phyloP scores from a whole-genome alignment of 2,113 vertebrate species.

The Turdus rufiventris region DNA sequence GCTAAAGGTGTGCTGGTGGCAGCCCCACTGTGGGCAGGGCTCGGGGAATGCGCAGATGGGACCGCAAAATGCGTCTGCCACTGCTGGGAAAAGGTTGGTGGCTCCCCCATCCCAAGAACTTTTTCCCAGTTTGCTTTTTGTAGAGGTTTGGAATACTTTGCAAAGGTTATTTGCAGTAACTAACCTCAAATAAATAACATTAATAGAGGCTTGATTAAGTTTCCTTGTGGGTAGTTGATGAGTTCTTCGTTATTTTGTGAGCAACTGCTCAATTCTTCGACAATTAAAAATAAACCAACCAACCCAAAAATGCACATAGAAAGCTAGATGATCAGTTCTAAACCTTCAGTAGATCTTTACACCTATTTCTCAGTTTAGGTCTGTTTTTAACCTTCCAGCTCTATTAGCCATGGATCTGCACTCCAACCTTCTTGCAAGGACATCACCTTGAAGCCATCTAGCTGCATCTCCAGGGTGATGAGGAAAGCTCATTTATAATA shows the following conservation, averaged over 20 bases:
- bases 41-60: background rate
- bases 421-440: background rate
- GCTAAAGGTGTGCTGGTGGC: background rate
- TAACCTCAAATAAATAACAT: background rate
- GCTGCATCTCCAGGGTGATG: background rate
- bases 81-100: background rate
- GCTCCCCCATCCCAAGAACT: fast-evolving
- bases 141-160: background rate
- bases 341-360: background rate
- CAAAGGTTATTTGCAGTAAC: background rate
- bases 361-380: background rate
- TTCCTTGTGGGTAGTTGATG: background rate
- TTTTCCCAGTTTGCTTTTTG: background rate
- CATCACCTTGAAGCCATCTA: background rate
- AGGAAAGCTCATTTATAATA: background rate
- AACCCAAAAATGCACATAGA: fast-evolving
- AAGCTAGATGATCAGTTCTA: background rate
- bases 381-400: background rate
- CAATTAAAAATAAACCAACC: background rate
- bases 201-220: background rate
- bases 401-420: background rate
- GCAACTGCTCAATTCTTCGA: background rate
- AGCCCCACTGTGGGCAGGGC: fast-evolving
- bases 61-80: background rate
- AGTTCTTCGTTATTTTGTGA: background rate